Evolutionary conservation across 1,140 invertebrate species (phyloP).

Genomic region (Nebria ingens): DNA sequence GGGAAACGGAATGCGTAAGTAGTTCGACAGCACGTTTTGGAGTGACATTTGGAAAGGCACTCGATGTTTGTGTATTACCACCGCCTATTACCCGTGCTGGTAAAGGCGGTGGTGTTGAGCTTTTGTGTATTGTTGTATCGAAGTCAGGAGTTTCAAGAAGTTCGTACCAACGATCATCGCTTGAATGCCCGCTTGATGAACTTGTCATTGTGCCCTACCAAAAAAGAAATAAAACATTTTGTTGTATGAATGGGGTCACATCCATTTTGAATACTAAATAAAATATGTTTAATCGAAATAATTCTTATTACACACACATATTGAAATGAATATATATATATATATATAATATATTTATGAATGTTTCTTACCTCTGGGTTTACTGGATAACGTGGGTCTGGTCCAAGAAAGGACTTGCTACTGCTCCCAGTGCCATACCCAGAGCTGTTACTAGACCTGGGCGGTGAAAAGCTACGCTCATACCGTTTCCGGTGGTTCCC

Average conservation of each 20-base stretch:
- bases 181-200: conserved; percentile 54
- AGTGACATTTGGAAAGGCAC: conserved; percentile 16
- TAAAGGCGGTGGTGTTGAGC: conserved; percentile 17
- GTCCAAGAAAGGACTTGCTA: conserved; percentile 51
- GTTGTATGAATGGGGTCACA: neutral
- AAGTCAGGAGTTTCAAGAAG: conserved; percentile 23
- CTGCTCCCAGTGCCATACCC: conserved; percentile 76
- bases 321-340: no score
- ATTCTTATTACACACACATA: conserved; percentile 13
- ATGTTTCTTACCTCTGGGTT: conserved; percentile 33
- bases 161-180: conserved; percentile 53
- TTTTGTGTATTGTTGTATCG: conserved; percentile 23
- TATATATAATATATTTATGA: no score
- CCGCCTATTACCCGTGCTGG: conserved; percentile 12
- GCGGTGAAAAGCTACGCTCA: conserved; percentile 67
- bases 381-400: conserved; percentile 41
- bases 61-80: conserved; percentile 29
- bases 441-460: conserved; percentile 65
- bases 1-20: neutral
- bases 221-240: conserved; percentile 13
- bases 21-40: conserved; percentile 23
- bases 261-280: conserved; percentile 5
- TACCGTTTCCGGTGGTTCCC: conserved; percentile 52
- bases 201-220: conserved; percentile 46
- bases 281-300: conserved; percentile 14